phyloP scores from a whole-genome alignment of 2,113 vertebrate genomes.

The Vanacampus margaritifer region DNA sequence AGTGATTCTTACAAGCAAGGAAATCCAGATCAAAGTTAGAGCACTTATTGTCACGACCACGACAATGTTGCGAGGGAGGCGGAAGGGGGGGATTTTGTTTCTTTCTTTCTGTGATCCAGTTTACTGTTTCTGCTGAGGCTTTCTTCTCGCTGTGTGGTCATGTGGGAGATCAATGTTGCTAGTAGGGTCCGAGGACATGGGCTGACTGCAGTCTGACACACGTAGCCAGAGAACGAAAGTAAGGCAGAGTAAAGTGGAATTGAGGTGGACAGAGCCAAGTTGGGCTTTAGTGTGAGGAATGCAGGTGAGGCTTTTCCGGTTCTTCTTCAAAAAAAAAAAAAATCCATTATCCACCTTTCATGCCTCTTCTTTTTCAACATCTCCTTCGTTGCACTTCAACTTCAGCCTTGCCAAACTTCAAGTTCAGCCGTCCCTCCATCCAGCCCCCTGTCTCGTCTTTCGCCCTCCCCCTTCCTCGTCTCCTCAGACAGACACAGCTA shows the following conservation, averaged over 20 bases:
- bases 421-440: slow-evolving; percentile 45
- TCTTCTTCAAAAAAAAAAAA: slow-evolving; percentile 16
- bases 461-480: slow-evolving; percentile 17
- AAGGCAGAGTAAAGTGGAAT: slow-evolving; percentile 8
- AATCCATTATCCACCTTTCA: slow-evolving; percentile 23
- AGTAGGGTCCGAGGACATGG: slow-evolving; percentile 51
- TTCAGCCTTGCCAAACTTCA: slow-evolving; percentile 52
- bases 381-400: slow-evolving; percentile 50
- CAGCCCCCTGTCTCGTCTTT: slow-evolving; percentile 37
- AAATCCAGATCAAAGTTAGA: slow-evolving; percentile 56
- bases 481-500: slow-evolving; percentile 73
- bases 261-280: slow-evolving; percentile 9
- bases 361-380: slow-evolving; percentile 13
- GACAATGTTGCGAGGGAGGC: slow-evolving; percentile 45
- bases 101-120: slow-evolving; percentile 55
- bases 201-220: slow-evolving; percentile 49
- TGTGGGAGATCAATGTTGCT: slow-evolving; percentile 41
- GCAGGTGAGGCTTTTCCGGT: slow-evolving; percentile 35
- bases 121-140: slow-evolving; percentile 64
- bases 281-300: slow-evolving; percentile 33
- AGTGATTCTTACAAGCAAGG: slow-evolving; percentile 55
- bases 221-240: slow-evolving; percentile 45
- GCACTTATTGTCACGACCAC: slow-evolving; percentile 52
- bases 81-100: slow-evolving; percentile 32
- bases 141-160: slow-evolving; percentile 73